These are phyloP conservation scores for Selenia dentaria DNA, from an alignment of 2,888 invertebrate genomes.

Conservation along the genomic window DNA sequence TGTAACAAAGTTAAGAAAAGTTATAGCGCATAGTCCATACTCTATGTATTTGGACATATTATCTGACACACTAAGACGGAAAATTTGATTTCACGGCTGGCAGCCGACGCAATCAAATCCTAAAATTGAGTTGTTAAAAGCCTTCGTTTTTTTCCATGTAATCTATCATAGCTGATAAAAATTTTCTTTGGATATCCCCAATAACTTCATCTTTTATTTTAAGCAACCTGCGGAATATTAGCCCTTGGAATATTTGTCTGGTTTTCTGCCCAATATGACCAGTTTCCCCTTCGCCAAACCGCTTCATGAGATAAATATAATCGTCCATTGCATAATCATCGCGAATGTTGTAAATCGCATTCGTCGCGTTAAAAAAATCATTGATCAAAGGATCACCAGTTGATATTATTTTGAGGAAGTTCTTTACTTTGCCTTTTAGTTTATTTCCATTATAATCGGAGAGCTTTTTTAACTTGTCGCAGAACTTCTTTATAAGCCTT, in stretches of 20 bases:
- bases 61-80: background rate
- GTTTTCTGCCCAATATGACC: slow-evolving; percentile 48
- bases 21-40: slow-evolving; percentile 5
- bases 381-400: slow-evolving; percentile 43
- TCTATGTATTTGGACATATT: slow-evolving; percentile 6
- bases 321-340: slow-evolving; percentile 53
- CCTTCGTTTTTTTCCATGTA: slow-evolving; percentile 41
- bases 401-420: slow-evolving; percentile 45
- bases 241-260: slow-evolving; percentile 42
- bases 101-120: slow-evolving; percentile 13
- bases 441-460: slow-evolving; percentile 39
- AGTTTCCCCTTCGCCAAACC: slow-evolving; percentile 42
- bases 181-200: slow-evolving; percentile 48
- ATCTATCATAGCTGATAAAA: slow-evolving; percentile 51
- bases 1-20: slow-evolving; percentile 9
- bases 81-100: slow-evolving; percentile 40
- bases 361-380: slow-evolving; percentile 52
- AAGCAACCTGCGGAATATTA: slow-evolving; percentile 47
- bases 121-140: slow-evolving; percentile 29
- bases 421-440: slow-evolving; percentile 41
- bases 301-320: slow-evolving; percentile 55
- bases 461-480: slow-evolving; percentile 41
- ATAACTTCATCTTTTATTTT: slow-evolving; percentile 37
- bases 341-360: slow-evolving; percentile 46
- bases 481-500: slow-evolving; percentile 44